A percentile compares a stretch with the other conserved stretches of the same genome.
Evolutionary conservation across 2,888 invertebrate species (phyloP).

Genomic region (Stenotaenia linearis): DNA sequence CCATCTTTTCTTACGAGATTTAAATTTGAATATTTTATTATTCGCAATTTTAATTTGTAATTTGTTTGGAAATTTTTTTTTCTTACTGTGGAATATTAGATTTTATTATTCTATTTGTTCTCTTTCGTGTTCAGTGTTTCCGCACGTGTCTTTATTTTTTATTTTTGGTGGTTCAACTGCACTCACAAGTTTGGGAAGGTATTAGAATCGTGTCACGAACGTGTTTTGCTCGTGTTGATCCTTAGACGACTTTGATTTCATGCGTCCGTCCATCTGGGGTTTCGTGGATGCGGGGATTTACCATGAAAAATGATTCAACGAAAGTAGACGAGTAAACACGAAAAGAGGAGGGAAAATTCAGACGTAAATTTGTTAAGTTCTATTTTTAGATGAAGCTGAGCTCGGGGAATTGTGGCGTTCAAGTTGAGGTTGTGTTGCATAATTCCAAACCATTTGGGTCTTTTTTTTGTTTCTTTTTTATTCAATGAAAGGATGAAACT

Average conservation of each 20-base stretch:
- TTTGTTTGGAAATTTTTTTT: no score
- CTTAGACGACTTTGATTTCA: neutral
- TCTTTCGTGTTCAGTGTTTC: no score
- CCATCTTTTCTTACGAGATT: neutral
- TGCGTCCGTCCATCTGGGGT: neutral
- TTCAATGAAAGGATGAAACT: neutral
- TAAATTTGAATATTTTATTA: neutral
- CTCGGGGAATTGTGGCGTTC: neutral
- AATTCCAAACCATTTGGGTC: neutral
- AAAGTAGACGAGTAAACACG: neutral
- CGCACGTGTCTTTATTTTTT: neutral
- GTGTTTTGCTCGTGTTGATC: neutral
- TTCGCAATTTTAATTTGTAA: no score
- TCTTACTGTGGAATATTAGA: no score
- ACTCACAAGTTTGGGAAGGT: no score
- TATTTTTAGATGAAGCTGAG: neutral
- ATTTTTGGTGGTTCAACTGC: neutral
- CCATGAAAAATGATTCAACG: neutral
- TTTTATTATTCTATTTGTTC: no score
- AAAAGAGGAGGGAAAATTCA: neutral
- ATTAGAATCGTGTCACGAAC: neutral
- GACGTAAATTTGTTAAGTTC: neutral
- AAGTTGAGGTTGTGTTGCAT: neutral
- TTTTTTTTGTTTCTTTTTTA: neutral
- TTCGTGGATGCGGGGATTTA: neutral